Evolutionary conservation across 2,888 invertebrate genomes (phyloP), one percentile per base, ranked within the genome.

Genomic region (Ypsolopha sequella): DNA sequence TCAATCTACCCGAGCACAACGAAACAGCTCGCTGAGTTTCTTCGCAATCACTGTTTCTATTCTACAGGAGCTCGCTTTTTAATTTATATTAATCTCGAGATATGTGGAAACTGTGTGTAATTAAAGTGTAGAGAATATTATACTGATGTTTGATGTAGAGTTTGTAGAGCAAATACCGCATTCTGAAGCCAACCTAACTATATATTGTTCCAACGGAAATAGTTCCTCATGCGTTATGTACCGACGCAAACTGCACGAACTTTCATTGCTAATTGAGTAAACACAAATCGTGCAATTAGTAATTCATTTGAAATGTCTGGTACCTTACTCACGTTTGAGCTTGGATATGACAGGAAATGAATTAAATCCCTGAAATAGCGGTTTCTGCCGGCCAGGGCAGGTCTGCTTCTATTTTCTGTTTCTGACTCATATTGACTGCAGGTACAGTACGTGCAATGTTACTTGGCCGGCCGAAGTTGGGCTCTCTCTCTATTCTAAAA

Each of bases 321-420:
- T 36, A 6, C 13, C 45, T 11, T 47, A 38, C 49, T 48, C 45
- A 45, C 51, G 49, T 53, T 51, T 50, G 49, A 43, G 50, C 47
- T 39, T 39, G 38, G 44, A 52, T 41, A 47, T 51, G 53, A 55
- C 53, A 51, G 53, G 41, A 47, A 55, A 51, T 49, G 48, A 62
- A 63, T 63, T 58, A 54, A 57, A 58, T 56, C 54, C 53, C 53
- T 54, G 58, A 66, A 66, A 64, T 59, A 63, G 54, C 55, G 55
- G 6, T n/a, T 6, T n/a, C 39, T 39, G 11, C 43, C 48, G 54
- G 52, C 54, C 33, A 50, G 50, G 47, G 51, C 51, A 53, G 56
- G 43, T 54, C 58, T 51, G 56, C 51, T 48, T 4, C 24, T 24
- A 4, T 2, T 55, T 51, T 56, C 62, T 65, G 66, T 66, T 64